phyloP scores from a whole-genome alignment of 2,113 vertebrate species.

The Tylochromis polylepis region DNA sequence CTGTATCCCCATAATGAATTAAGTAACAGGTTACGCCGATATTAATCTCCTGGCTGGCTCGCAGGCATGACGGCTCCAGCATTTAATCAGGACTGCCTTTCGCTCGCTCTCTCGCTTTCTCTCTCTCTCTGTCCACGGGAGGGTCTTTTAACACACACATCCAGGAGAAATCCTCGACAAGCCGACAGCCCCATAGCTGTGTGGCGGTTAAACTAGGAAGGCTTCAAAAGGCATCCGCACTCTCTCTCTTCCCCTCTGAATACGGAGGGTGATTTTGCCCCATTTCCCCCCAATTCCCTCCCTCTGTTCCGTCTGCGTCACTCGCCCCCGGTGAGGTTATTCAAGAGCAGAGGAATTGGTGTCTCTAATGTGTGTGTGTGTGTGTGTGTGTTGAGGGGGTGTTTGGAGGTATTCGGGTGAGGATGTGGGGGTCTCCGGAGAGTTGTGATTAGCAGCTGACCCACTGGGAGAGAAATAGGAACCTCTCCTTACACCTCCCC shows the following conservation, averaged over 20 bases:
- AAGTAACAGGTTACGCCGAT: conserved; percentile 99
- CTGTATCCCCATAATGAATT: conserved; percentile 99
- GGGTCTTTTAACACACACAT: conserved; percentile 63
- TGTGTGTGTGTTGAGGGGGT: not conserved
- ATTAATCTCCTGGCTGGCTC: conserved; percentile 99
- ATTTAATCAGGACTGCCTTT: conserved; percentile 90
- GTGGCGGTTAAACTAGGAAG: conserved; percentile 90
- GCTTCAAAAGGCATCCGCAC: conserved; percentile 86
- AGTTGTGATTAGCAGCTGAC: conserved; percentile 99
- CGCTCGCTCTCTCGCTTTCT: conserved; percentile 3
- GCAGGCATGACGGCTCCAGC: conserved; percentile 98
- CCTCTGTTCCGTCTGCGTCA: conserved; percentile 13
- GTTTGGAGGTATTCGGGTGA: not conserved
- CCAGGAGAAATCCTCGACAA: conserved; percentile 94
- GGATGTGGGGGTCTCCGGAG: conserved; percentile 78
- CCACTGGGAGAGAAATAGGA: conserved; percentile 85
- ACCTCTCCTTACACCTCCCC: conserved; percentile 43
- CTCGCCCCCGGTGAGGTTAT: conserved; percentile 98
- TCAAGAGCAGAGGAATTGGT: conserved; percentile 91
- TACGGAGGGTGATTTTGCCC: conserved; percentile 86
- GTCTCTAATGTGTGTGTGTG: conserved; percentile 40
- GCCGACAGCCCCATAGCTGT: conserved; percentile 69
- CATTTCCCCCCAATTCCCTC: not conserved
- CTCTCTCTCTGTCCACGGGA: conserved; percentile 14
- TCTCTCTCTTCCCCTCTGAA: conserved; percentile 74